Percentiles rank a stretch among this genome's conserved stretches.
phyloP scores from a whole-genome alignment of 2,888 invertebrate genomes.

The Nasonia oneida region DNA sequence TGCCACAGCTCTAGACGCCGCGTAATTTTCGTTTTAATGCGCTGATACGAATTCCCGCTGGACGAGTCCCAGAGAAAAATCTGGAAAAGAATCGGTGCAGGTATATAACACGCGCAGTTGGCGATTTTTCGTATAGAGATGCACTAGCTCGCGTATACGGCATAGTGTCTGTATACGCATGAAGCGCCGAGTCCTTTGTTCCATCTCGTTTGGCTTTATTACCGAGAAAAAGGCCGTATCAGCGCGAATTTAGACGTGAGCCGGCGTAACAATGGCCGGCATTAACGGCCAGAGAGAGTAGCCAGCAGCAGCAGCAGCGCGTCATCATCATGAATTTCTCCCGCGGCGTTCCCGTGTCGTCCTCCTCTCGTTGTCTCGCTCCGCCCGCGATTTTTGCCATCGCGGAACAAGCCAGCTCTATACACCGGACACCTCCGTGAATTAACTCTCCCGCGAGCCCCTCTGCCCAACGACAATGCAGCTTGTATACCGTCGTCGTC shows the following conservation, averaged over 20 bases:
- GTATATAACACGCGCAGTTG: background rate
- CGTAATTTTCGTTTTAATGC: background rate
- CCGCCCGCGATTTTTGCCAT: conserved; percentile 8
- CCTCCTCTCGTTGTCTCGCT: background rate
- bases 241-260: conserved; percentile 20
- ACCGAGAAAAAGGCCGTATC: conserved; percentile 18
- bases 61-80: too few relatives aligned
- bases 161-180: too few relatives aligned
- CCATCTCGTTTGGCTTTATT: background rate
- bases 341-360: background rate
- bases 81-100: too few relatives aligned
- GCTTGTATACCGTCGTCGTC: background rate
- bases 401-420: background rate
- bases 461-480: conserved; percentile 7
- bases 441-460: conserved; percentile 12
- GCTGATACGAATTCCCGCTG: background rate
- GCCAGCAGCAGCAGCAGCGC: background rate
- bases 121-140: background rate
- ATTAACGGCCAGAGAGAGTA: background rate
- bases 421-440: background rate
- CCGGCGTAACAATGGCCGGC: background rate
- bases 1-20: background rate
- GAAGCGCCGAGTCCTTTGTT: background rate
- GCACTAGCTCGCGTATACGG: background rate
- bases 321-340: conserved; percentile 14